Evolutionary conservation across 2,888 invertebrate species (phyloP).

Genomic region (Cheilosia grossa): DNA sequence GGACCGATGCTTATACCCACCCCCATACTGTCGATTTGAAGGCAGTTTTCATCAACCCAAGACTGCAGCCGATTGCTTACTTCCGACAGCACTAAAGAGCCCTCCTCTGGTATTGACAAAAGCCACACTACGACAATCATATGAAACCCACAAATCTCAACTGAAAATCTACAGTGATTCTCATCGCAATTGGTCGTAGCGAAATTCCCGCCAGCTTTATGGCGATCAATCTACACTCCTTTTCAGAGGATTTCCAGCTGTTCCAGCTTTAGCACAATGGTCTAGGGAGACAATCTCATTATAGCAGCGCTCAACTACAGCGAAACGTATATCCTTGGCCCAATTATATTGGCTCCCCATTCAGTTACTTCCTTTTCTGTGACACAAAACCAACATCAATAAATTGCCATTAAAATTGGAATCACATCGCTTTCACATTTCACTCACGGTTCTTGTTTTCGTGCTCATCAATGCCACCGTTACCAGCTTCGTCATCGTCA

Average conservation of each 20-base stretch:
- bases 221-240: not conserved
- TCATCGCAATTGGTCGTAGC: not conserved
- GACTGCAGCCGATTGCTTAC: no score
- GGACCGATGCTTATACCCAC: no score
- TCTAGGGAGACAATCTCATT: not conserved
- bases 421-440: slow-evolving; percentile 58
- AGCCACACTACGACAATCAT: no score
- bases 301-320: not conserved
- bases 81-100: no score
- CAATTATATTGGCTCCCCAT: slow-evolving; percentile 8
- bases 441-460: slow-evolving; percentile 51
- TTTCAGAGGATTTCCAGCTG: not conserved
- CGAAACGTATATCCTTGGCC: slow-evolving; percentile 1
- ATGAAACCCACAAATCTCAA: no score
- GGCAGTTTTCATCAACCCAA: no score
- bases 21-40: no score
- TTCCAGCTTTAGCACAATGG: no score
- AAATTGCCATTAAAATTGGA: slow-evolving; percentile 67
- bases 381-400: slow-evolving; percentile 52
- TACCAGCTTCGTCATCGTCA: slow-evolving; percentile 18
- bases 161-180: no score
- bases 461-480: slow-evolving; percentile 24
- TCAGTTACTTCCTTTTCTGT: not conserved
- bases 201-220: not conserved
- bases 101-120: no score